Evolutionary conservation across 2,113 vertebrate genomes (phyloP).

Genomic region (Peromyscus leucopus): DNA sequence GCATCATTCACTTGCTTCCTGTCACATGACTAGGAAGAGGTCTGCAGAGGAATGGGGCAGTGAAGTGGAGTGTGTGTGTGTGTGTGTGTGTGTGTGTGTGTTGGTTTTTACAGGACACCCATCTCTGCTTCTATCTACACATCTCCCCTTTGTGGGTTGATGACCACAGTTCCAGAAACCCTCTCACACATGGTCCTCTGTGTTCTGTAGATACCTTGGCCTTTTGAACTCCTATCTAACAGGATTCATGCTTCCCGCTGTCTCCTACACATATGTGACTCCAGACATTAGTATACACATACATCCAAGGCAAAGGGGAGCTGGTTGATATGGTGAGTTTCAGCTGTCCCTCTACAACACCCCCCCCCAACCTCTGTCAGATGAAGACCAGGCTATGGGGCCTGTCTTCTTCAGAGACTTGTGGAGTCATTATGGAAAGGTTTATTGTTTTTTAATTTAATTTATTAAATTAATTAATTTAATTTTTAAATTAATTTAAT

Average conservation of each 20-base stretch:
- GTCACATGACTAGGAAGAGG: not conserved
- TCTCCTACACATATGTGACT: not conserved
- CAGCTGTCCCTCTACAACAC: not conserved
- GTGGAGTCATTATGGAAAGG: not conserved
- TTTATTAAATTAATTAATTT: not conserved
- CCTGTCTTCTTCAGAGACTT: not conserved
- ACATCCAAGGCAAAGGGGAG: not conserved
- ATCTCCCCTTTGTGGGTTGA: not conserved
- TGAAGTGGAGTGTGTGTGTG: not conserved
- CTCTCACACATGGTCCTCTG: not conserved
- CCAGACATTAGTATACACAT: not conserved
- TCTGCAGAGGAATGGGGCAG: not conserved
- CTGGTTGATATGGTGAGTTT: not conserved
- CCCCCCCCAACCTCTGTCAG: not conserved
- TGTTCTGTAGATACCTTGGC: rapidly evolving
- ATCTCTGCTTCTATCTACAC: not conserved
- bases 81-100: not conserved
- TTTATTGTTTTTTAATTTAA: not conserved
- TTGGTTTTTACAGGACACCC: not conserved
- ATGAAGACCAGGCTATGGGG: not conserved
- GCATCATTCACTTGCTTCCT: not conserved
- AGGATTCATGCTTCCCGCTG: not conserved
- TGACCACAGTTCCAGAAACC: not conserved
- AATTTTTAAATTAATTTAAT: too few species aligned
- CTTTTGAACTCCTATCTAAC: not conserved